phyloP scores from a whole-genome alignment of 2,113 vertebrate genomes.

The Ptyas mucosa region DNA sequence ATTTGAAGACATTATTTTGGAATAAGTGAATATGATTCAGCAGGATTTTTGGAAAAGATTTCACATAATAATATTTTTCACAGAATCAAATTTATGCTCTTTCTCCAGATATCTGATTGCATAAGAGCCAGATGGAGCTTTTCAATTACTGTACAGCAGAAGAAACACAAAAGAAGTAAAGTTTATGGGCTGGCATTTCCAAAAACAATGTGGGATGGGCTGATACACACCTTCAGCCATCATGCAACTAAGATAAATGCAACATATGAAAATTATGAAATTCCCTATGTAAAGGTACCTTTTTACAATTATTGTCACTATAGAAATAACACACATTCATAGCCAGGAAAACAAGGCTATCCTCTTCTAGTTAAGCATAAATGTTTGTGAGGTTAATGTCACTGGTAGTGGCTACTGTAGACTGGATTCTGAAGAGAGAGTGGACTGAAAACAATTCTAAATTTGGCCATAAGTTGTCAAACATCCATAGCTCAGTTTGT shows the following conservation, averaged over 20 bases:
- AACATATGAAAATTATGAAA: neutral
- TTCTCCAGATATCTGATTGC: neutral
- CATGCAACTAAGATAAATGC: neutral
- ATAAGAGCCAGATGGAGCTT: slow-evolving; percentile 17
- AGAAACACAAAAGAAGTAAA: neutral
- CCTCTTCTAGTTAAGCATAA: neutral
- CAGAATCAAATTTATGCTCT: slow-evolving; percentile 23
- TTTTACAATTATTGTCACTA: neutral
- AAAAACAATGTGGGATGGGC: neutral
- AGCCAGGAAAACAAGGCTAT: neutral
- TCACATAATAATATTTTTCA: slow-evolving; percentile 32
- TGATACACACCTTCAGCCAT: neutral
- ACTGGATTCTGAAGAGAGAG: neutral
- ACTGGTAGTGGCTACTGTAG: neutral
- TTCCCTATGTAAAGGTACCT: neutral
- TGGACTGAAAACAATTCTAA: too few relatives aligned
- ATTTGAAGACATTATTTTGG: slow-evolving; percentile 31
- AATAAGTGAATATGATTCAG: slow-evolving; percentile 20
- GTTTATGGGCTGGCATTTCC: neutral
- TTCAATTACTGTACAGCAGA: neutral
- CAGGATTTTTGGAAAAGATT: slow-evolving; percentile 25
- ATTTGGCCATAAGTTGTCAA: too few relatives aligned
- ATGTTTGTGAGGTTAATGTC: neutral
- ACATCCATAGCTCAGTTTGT: neutral
- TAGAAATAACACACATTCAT: neutral